Evolutionary conservation across 2,797 vertebrate genomes (phyloP).

Genomic region (Enteromius paludinosus): DNA sequence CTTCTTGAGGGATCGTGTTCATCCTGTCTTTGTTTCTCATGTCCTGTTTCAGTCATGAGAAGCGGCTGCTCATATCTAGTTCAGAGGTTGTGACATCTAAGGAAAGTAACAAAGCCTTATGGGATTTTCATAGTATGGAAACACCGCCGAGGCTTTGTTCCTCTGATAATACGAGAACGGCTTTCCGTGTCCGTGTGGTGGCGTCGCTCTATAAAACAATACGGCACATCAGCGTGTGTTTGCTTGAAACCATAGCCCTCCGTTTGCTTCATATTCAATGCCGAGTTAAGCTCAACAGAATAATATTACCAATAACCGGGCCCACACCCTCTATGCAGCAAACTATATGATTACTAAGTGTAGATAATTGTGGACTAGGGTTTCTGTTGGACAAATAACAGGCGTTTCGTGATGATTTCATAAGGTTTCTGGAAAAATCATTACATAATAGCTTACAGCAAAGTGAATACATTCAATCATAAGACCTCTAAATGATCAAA

Average conservation of each 20-base stretch:
- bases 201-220: background rate
- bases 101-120: background rate
- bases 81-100: background rate
- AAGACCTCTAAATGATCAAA: background rate
- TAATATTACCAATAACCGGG: background rate
- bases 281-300: background rate
- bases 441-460: background rate
- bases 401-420: background rate
- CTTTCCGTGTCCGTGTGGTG: background rate
- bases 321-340: background rate
- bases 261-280: slow-evolving; percentile 5
- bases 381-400: background rate
- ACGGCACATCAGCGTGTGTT: background rate
- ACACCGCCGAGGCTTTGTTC: background rate
- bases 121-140: background rate
- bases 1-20: background rate
- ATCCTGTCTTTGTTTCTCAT: background rate
- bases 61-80: background rate
- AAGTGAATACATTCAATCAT: background rate
- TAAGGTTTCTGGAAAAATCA: background rate
- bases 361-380: background rate
- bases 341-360: background rate
- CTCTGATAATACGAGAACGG: slow-evolving; percentile 1
- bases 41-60: slow-evolving; percentile 3
- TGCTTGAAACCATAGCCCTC: background rate